Evolutionary conservation across 35 echinoderm and acorn worm species (phyloP), one percentile per base, ranked within the genome.

Genomic region (Apostichopus parvimensis): DNA sequence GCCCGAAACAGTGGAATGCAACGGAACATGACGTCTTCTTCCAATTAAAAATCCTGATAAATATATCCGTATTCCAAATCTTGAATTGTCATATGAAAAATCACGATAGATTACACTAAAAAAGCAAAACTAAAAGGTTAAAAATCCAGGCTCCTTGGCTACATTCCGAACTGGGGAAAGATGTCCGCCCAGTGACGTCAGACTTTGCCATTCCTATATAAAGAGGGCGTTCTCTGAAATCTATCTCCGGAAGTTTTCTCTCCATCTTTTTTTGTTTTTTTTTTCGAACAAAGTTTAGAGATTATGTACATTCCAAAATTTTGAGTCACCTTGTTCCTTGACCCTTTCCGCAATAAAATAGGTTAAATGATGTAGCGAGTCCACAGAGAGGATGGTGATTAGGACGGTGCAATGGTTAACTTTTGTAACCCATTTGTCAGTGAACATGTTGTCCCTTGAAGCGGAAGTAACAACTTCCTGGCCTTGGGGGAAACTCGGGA

Each of bases 1-100:
- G 97, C 97, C 85, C 97, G 93, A 93, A 99, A 99, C 64, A 99
- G 92, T 66, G 97, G 97, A 84, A 99, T 99, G 94, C 97, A 99
- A 79, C 92, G 92, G 95, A 99, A 99, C 97, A 99, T 99, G 95
- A 78, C 89, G 93, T 25, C 89, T 91, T 77, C 61, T 91, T 59
- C 89, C 73, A 53, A n/a, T 66, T 66, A 58, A 88, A 88, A 88
- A 28, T 91, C 89, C 89, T 22, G 13, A 77, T 77, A 91, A 91
- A 91, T 91, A 79, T 91, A 57, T 91, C 89, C 18, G 18, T 78
- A 78, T 61, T 77, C 71, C 71, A 68, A 91, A 78, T 91, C 4
- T 91, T 79, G 45, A 91, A 91, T 53, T 91, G 76, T 91, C 77
- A 91, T 78, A 55, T 77, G 76, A 61, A 77, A 77, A 91, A 78